phyloP scores from a whole-genome alignment of 53 echinoderm and acorn worm genomes.

The Pentamera pediparva region DNA sequence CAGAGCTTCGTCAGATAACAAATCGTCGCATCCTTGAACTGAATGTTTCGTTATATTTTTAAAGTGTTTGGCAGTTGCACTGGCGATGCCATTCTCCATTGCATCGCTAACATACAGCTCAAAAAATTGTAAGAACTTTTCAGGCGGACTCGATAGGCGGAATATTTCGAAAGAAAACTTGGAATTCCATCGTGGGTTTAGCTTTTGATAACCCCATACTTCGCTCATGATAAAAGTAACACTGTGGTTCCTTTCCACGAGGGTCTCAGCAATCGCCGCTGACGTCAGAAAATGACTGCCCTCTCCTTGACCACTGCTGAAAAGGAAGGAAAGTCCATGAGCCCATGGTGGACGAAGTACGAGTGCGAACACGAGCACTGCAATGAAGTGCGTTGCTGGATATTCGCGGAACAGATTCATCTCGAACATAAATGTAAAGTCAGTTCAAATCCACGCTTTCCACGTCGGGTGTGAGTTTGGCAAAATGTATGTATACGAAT shows the following conservation, averaged over 20 bases:
- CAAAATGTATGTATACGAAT: too few species aligned
- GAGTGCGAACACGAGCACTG: neutral
- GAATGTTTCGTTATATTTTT: neutral
- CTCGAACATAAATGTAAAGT: too few species aligned
- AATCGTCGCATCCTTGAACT: conserved; percentile 40
- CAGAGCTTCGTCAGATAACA: conserved; percentile 44
- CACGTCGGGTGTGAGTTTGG: too few species aligned
- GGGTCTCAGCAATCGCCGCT: conserved; percentile 32
- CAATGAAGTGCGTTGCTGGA: too few species aligned
- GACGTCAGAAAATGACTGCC: conserved; percentile 48
- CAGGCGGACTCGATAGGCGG: conserved; percentile 36
- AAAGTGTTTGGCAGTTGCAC: neutral
- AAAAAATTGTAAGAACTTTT: conserved; percentile 5
- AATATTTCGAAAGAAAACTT: conserved; percentile 38
- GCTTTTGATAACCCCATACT: conserved; percentile 22
- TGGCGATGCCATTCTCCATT: conserved; percentile 7
- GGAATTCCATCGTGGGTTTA: conserved; percentile 11
- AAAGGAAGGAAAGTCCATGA: neutral
- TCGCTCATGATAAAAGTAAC: conserved; percentile 47
- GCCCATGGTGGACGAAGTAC: neutral
- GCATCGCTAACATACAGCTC: conserved; percentile 8
- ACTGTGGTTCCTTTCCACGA: conserved; percentile 31
- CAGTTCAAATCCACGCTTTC: too few species aligned
- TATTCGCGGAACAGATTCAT: too few species aligned
- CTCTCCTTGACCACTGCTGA: conserved; percentile 15